A percentile compares a stretch with the other conserved stretches of the same genome.
Evolutionary conservation across 1,140 invertebrate species (phyloP).

Genomic region (Drosophila melanica): DNA sequence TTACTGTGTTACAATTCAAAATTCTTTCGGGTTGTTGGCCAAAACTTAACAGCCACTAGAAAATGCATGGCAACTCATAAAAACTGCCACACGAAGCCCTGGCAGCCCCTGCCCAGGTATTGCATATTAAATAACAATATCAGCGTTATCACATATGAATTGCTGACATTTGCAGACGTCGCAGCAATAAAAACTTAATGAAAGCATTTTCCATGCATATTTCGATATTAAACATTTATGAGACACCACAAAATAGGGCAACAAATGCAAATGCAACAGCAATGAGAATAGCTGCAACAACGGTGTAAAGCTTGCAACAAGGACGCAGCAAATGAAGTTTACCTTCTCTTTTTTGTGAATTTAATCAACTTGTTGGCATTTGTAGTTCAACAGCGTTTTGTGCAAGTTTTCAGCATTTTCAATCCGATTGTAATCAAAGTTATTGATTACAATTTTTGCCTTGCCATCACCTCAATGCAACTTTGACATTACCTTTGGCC

Average conservation of each 20-base stretch:
- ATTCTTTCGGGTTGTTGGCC: conserved; percentile 7
- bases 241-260: conserved; percentile 26
- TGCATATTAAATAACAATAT: conserved; percentile 67
- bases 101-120: background rate
- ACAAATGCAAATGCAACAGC: conserved; percentile 6
- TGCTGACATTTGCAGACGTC: conserved; percentile 53
- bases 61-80: conserved; percentile 70
- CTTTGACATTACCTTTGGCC: conserved; percentile 25
- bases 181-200: conserved; percentile 71
- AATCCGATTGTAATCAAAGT: conserved; percentile 60
- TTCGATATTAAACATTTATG: conserved; percentile 51
- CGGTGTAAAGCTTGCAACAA: background rate
- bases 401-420: conserved; percentile 25
- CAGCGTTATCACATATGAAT: conserved; percentile 58
- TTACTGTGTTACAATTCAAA: background rate
- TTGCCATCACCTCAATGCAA: conserved; percentile 33
- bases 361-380: conserved; percentile 62
- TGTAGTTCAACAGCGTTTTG: background rate
- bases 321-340: conserved; percentile 20
- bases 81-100: conserved; percentile 2
- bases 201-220: conserved; percentile 64
- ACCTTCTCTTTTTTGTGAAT: conserved; percentile 13
- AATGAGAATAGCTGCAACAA: conserved; percentile 26
- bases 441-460: conserved; percentile 65
- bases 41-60: conserved; percentile 33